Evolutionary conservation across 2,888 invertebrate species (phyloP).

Genomic region (Agrotis exclamationis): DNA sequence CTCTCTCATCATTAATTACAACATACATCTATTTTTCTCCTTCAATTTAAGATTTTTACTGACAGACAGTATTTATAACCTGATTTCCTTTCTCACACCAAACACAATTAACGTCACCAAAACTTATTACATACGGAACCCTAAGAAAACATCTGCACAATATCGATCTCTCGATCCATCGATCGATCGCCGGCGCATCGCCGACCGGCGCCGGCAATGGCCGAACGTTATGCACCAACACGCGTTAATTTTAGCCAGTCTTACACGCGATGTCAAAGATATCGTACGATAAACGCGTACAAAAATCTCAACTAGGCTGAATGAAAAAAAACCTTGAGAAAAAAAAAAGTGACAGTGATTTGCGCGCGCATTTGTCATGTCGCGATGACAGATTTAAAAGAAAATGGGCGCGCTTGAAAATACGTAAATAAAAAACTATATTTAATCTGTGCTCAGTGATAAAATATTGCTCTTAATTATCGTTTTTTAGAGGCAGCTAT

Average conservation of each 20-base stretch:
- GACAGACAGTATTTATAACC: conserved; percentile 14
- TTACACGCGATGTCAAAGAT: conserved; percentile 85
- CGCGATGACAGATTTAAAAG: conserved; percentile 55
- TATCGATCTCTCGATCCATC: conserved; percentile 72
- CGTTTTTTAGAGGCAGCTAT: conserved; percentile 3
- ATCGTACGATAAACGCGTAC: conserved; percentile 75
- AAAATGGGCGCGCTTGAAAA: conserved; percentile 35
- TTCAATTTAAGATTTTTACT: conserved; percentile 4
- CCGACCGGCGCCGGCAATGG: conserved; percentile 63
- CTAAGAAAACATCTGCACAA: conserved; percentile 76
- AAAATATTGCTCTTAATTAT: conserved; percentile 24
- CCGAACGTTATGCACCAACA: conserved; percentile 76
- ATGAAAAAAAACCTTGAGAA: conserved; percentile 40
- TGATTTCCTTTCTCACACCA: conserved; percentile 15
- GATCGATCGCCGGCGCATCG: conserved; percentile 64
- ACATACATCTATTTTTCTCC: conserved; percentile 9
- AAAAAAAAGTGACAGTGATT: conserved; percentile 57
- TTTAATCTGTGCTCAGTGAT: conserved; percentile 31
- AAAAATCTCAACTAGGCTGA: conserved; percentile 51
- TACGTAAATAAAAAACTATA: conserved; percentile 26
- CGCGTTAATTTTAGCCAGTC: conserved; percentile 88
- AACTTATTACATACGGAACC: conserved; percentile 58
- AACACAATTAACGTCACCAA: conserved; percentile 47
- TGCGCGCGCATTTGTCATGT: conserved; percentile 58
- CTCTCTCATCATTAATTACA: background rate